phyloP scores from a whole-genome alignment of 2,888 invertebrate species.

The Folsomia candida region DNA sequence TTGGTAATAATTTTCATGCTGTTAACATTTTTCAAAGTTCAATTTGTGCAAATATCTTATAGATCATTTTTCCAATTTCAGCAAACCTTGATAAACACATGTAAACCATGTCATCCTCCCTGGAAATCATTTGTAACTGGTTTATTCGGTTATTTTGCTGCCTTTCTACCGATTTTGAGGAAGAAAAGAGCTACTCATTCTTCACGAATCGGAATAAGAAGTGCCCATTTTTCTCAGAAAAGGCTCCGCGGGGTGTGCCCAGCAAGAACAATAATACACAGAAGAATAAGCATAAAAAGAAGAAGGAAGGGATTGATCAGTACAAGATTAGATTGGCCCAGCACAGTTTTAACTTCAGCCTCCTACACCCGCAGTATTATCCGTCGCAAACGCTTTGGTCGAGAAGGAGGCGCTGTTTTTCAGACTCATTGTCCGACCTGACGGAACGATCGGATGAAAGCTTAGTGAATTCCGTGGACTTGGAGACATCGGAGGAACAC shows the following conservation, averaged over 20 bases:
- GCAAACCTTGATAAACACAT: too few relatives aligned
- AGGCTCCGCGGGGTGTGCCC: neutral
- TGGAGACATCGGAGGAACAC: neutral
- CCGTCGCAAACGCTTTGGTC: constrained; percentile 11
- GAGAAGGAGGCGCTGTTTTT: constrained; percentile 24
- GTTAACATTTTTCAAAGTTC: too few relatives aligned
- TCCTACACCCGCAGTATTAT: constrained; percentile 16
- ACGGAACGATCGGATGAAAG: constrained; percentile 40
- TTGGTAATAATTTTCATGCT: too few relatives aligned
- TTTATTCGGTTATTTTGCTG: constrained; percentile 31
- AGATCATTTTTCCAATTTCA: too few relatives aligned
- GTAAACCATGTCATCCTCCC: neutral
- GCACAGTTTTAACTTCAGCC: too few relatives aligned
- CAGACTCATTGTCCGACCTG: constrained; percentile 36
- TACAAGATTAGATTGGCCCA: too few relatives aligned
- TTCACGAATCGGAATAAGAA: neutral
- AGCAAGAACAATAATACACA: neutral
- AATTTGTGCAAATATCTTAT: too few relatives aligned
- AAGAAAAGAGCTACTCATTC: neutral
- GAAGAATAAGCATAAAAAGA: too few relatives aligned
- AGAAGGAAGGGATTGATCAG: too few relatives aligned
- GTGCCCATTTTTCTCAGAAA: neutral
- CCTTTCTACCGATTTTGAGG: constrained; percentile 15
- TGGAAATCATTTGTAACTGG: neutral
- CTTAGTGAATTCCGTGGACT: constrained; percentile 2